Percentiles rank a stretch among this genome's conserved stretches.
phyloP scores from a whole-genome alignment of 2,113 vertebrate genomes.

The Numida meleagris region DNA sequence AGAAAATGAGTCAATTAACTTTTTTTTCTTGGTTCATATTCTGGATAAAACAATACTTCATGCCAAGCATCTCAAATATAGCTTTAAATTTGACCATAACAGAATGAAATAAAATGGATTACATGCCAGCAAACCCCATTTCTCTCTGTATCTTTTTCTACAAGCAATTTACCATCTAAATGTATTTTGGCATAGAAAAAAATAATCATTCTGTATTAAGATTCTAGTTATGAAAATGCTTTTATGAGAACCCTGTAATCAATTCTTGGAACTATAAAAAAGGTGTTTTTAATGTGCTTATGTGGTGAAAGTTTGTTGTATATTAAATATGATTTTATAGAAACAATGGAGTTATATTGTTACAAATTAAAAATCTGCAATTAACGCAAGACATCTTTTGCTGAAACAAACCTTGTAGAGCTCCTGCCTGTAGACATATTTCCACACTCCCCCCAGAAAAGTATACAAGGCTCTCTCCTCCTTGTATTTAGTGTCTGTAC shows the following conservation, averaged over 20 bases:
- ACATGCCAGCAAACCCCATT: slow-evolving; percentile 76
- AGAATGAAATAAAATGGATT: slow-evolving; percentile 60
- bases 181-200: slow-evolving; percentile 84
- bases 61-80: slow-evolving; percentile 27
- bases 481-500: not conserved
- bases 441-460: not conserved
- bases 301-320: slow-evolving; percentile 82
- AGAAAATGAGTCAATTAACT: slow-evolving; percentile 1
- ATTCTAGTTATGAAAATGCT: slow-evolving; percentile 82
- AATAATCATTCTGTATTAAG: slow-evolving; percentile 80
- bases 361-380: slow-evolving; percentile 40
- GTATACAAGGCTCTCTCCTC: not conserved
- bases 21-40: slow-evolving; percentile 26
- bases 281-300: slow-evolving; percentile 80
- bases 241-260: slow-evolving; percentile 81
- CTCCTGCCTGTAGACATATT: not conserved
- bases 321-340: slow-evolving; percentile 85
- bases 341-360: slow-evolving; percentile 74
- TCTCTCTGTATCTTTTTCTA: slow-evolving; percentile 75
- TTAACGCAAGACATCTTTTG: not conserved
- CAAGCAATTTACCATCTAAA: slow-evolving; percentile 76
- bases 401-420: not conserved
- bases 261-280: slow-evolving; percentile 78
- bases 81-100: slow-evolving; percentile 60
- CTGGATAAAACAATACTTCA: slow-evolving; percentile 42